phyloP scores from a whole-genome alignment of 2,797 vertebrate genomes.

The Atherinosoma microstoma region DNA sequence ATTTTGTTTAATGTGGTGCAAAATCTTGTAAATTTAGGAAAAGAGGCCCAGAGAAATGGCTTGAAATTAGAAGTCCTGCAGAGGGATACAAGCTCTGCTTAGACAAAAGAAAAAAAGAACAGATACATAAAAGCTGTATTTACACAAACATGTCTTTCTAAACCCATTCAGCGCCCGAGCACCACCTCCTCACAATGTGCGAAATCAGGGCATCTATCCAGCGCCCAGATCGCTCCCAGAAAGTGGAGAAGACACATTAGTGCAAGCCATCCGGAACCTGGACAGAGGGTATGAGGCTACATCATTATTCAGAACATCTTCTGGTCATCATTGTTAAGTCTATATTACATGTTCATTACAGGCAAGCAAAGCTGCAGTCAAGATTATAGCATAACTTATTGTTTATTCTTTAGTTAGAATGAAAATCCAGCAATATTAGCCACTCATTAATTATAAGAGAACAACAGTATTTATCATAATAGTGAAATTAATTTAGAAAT shows the following conservation, averaged over 20 bases:
- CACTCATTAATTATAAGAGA: background rate
- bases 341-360: background rate
- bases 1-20: too few species aligned
- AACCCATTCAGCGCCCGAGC: slow-evolving; percentile 61
- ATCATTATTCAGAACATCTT: background rate
- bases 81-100: too few species aligned
- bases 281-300: slow-evolving; percentile 77
- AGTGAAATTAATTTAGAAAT: background rate
- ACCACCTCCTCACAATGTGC: slow-evolving; percentile 70
- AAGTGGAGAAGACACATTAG: slow-evolving; percentile 80
- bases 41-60: too few species aligned
- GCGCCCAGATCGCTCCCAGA: slow-evolving; percentile 78
- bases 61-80: too few species aligned
- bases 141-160: background rate
- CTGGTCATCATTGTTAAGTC: too few species aligned
- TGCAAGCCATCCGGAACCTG: slow-evolving; percentile 84
- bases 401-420: background rate
- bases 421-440: background rate
- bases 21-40: too few species aligned
- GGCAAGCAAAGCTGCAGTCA: background rate
- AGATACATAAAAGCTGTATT: too few species aligned
- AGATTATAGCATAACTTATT: background rate
- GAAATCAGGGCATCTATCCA: slow-evolving; percentile 78
- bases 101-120: too few species aligned
- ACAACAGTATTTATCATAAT: background rate